A percentile compares a stretch with the other conserved stretches of the same genome.
Conservation (phyloP, 2,113 vertebrate species). For the Mirounga angustirostris region DNA sequence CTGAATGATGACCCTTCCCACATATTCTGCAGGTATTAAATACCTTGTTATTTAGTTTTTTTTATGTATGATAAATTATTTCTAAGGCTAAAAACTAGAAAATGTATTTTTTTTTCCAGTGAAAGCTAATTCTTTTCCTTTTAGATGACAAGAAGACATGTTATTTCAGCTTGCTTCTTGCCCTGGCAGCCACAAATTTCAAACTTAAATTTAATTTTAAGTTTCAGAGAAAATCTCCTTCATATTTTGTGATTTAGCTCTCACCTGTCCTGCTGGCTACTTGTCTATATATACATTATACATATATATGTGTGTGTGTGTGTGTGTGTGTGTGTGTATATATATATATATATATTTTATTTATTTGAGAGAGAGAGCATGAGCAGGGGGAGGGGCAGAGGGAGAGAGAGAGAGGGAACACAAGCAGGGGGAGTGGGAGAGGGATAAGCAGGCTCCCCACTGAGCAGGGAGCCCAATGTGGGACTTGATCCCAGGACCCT, state of each 20-base stretch:
- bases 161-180: neutral
- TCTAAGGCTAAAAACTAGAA: neutral
- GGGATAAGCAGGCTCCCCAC: neutral
- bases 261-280: neutral
- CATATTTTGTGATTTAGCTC: constrained; percentile 13
- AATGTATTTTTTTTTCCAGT: neutral
- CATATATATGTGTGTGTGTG: neutral
- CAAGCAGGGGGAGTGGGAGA: neutral
- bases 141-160: neutral
- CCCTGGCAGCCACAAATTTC: neutral
- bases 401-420: neutral
- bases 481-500: neutral
- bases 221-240: neutral
- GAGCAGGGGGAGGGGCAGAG: no score
- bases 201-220: neutral
- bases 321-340: no score
- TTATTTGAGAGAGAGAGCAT: neutral
- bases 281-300: neutral
- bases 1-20: neutral
- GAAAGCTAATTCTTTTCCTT: neutral
- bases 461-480: neutral
- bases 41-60: neutral
- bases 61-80: neutral
- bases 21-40: neutral
- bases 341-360: neutral